Evolutionary conservation across 2,113 vertebrate genomes (phyloP).

Genomic region (Panthera leo): DNA sequence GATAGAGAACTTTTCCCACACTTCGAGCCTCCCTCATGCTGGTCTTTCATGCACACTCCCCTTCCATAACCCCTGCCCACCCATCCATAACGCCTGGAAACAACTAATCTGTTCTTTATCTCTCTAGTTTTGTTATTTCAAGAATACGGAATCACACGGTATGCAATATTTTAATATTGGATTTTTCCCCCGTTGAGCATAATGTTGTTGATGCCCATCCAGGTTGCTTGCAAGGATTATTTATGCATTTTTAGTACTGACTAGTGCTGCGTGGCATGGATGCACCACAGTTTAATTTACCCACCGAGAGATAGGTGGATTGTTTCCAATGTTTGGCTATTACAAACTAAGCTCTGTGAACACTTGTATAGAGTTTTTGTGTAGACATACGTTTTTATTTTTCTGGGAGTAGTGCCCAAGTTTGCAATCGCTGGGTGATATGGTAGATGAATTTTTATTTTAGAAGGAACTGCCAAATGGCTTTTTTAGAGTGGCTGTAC

Average conservation of each 20-base stretch:
- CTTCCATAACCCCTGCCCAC: too few species aligned
- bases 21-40: not conserved
- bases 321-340: not conserved
- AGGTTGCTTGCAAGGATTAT: not conserved
- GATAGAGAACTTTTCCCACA: not conserved
- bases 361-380: not conserved
- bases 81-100: not conserved
- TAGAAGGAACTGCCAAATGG: not conserved
- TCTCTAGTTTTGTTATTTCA: not conserved
- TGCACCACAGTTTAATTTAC: not conserved
- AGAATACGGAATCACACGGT: not conserved
- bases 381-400: not conserved
- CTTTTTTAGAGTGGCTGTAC: not conserved
- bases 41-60: not conserved
- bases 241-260: not conserved
- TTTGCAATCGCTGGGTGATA: not conserved
- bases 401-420: not conserved
- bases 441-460: not conserved
- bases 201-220: not conserved
- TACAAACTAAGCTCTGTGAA: not conserved
- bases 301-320: not conserved
- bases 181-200: not conserved
- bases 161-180: not conserved
- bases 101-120: not conserved
- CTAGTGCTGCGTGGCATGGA: not conserved